phyloP scores from a whole-genome alignment of 2,113 vertebrate species.

The Brachyhypopomus gauderio region DNA sequence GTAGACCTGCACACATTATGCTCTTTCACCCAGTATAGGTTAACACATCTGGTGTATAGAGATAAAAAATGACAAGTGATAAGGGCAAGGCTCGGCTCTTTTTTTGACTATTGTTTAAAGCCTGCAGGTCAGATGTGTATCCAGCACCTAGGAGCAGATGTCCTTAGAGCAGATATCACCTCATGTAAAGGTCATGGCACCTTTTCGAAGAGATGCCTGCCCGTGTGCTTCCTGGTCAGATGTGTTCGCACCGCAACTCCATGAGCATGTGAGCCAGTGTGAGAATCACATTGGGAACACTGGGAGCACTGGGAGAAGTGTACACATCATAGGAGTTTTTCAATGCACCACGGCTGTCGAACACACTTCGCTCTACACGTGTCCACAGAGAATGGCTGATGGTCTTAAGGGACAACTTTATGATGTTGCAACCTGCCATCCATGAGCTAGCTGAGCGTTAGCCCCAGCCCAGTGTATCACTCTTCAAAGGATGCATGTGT shows the following conservation, averaged over 20 bases:
- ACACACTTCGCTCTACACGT: not conserved
- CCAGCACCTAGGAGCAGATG: slow-evolving; percentile 14
- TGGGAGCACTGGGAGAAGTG: not conserved
- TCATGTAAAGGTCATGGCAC: slow-evolving; percentile 6
- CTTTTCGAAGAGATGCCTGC: slow-evolving; percentile 1
- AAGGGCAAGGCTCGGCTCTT: slow-evolving; percentile 13
- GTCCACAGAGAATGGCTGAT: slow-evolving; percentile 11
- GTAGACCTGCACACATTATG: not conserved
- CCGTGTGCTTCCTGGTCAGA: slow-evolving; percentile 23
- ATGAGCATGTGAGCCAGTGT: no score
- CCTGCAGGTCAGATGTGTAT: slow-evolving; percentile 7
- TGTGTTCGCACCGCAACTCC: not conserved
- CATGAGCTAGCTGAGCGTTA: slow-evolving; percentile 12
- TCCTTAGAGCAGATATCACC: not conserved
- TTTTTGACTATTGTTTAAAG: not conserved
- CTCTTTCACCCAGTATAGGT: not conserved
- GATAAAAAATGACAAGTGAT: slow-evolving; percentile 16
- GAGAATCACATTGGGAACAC: not conserved
- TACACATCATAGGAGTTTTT: no score
- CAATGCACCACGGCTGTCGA: not conserved
- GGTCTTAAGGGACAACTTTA: not conserved
- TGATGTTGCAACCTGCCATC: not conserved
- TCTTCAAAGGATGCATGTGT: not conserved
- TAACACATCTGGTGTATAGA: not conserved
- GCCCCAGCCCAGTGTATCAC: not conserved